phyloP scores from a whole-genome alignment of 2,113 vertebrate genomes.

The Calypte anna region DNA sequence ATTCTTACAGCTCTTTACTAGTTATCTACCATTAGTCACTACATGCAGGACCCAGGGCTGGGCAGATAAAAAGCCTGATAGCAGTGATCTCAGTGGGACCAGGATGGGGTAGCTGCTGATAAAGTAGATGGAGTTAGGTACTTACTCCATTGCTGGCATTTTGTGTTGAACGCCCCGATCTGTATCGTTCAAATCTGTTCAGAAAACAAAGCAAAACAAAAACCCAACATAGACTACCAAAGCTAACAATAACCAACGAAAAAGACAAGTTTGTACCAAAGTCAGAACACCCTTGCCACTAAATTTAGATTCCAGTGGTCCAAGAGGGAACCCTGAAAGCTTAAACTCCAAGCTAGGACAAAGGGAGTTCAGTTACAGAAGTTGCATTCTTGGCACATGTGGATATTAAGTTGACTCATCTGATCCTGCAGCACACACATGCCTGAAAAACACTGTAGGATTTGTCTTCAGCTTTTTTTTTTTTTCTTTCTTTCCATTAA shows the following conservation, averaged over 20 bases:
- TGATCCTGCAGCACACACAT: not conserved
- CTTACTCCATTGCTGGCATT: constrained; percentile 93
- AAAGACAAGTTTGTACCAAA: not conserved
- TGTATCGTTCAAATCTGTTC: constrained; percentile 90
- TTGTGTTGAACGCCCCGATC: constrained; percentile 87
- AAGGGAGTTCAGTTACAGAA: not conserved
- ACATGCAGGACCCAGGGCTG: not conserved
- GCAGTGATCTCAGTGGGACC: accelerated
- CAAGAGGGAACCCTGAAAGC: not conserved
- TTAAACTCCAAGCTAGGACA: not conserved
- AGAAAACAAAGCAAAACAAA: not conserved
- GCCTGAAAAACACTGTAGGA: not conserved
- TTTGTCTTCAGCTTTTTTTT: not conserved
- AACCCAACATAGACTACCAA: not conserved
- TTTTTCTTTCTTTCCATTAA: not conserved
- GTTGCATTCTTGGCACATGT: not conserved
- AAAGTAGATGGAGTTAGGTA: not conserved
- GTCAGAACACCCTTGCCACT: not conserved
- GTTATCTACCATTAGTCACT: not conserved
- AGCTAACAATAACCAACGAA: not conserved
- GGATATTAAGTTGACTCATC: not conserved
- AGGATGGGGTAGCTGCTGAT: not conserved
- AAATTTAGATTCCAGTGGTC: not conserved
- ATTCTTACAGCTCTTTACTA: not conserved
- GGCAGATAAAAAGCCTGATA: not conserved